Conservation (phyloP, 2,797 vertebrate species). For the Parauchenoglanis ngamensis region DNA sequence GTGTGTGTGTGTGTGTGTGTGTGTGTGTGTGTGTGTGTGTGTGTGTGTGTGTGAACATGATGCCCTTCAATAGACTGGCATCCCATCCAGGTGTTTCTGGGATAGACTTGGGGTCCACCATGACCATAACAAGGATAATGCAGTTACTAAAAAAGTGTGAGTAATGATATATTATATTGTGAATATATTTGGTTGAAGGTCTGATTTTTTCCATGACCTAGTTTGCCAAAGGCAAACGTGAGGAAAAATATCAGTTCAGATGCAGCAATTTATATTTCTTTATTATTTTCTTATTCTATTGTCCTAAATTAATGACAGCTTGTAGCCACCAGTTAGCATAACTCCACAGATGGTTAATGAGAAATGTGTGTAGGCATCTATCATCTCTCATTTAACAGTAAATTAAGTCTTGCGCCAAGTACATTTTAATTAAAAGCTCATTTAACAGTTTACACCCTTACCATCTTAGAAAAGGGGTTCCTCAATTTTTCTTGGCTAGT, state of each 20-base stretch:
- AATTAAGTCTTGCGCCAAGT: neutral
- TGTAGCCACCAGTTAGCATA: neutral
- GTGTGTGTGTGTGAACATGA: neutral
- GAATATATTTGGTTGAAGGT: neutral
- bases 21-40: too few relatives aligned
- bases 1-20: neutral
- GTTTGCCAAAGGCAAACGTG: neutral
- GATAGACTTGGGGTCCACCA: neutral
- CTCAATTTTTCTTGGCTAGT: neutral
- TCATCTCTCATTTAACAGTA: neutral
- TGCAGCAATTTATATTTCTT: neutral
- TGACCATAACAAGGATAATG: neutral
- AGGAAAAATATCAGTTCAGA: neutral
- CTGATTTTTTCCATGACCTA: neutral
- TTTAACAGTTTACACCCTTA: neutral
- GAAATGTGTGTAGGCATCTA: neutral
- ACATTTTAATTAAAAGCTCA: neutral
- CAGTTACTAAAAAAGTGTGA: neutral
- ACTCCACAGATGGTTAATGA: neutral
- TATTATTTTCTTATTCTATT: neutral
- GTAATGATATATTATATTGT: neutral
- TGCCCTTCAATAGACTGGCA: neutral
- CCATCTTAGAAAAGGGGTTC: neutral
- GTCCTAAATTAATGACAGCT: neutral
- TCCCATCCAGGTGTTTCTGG: neutral